Evolutionary conservation across 2,113 vertebrate genomes (phyloP).

Genomic region (Psettodes erumei): DNA sequence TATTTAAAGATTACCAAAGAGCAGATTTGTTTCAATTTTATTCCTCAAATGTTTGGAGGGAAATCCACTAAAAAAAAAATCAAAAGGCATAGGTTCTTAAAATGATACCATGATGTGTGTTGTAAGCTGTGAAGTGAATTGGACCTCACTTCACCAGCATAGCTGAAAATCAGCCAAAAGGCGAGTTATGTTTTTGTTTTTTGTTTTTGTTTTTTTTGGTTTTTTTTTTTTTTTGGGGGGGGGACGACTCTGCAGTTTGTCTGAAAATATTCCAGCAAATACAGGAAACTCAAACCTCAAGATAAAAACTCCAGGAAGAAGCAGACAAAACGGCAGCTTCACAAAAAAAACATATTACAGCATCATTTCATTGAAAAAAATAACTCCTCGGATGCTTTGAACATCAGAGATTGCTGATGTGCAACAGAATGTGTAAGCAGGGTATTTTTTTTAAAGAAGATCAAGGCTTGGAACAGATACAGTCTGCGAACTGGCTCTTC

Average conservation of each 20-base stretch:
- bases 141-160: not conserved
- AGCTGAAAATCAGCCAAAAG: not conserved
- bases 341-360: not conserved
- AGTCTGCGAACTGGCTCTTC: constrained; percentile 56
- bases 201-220: no score
- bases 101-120: no score
- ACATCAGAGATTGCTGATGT: constrained; percentile 32
- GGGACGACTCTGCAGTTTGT: not conserved
- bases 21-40: not conserved
- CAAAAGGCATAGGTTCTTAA: not conserved
- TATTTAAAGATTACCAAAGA: not conserved
- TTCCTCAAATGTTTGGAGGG: not conserved
- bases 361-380: constrained; percentile 16
- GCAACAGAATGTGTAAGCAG: constrained; percentile 7
- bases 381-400: constrained; percentile 33
- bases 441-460: constrained; percentile 26
- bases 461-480: constrained; percentile 49
- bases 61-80: not conserved
- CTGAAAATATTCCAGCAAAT: not conserved
- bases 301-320: not conserved
- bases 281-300: not conserved
- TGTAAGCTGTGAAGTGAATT: not conserved
- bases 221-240: no score
- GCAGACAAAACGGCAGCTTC: not conserved
- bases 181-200: not conserved